These are phyloP conservation scores for Drosophila auraria DNA, from an alignment of 1,140 invertebrate species.

Conservation along the genomic window DNA sequence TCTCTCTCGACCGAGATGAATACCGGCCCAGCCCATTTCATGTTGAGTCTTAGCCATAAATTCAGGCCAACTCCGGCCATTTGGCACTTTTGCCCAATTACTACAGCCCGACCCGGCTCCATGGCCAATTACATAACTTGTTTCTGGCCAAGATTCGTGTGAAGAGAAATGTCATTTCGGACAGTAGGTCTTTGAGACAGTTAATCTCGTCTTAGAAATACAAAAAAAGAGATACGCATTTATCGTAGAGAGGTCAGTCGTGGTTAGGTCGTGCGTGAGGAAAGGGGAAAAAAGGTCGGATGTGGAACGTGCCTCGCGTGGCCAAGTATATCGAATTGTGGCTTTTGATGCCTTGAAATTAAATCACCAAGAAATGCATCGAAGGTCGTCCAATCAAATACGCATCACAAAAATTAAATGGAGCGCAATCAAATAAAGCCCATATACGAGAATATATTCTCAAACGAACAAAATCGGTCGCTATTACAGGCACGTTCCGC, in stretches of 20 bases:
- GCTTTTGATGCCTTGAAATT: constrained; percentile 21
- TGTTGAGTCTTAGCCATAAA: constrained; percentile 46
- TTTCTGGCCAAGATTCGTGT: constrained; percentile 53
- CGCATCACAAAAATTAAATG: constrained; percentile 52
- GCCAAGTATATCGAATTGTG: constrained; percentile 25
- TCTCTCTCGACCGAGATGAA: constrained; percentile 14
- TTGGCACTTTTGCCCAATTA: constrained; percentile 47
- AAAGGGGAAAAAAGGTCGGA: constrained; percentile 16
- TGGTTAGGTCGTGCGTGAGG: constrained; percentile 33
- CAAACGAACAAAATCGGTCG: constrained; percentile 22
- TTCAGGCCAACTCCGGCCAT: constrained; percentile 48
- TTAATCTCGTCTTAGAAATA: constrained; percentile 52
- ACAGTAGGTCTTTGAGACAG: constrained; percentile 24
- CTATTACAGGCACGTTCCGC: constrained; percentile 58
- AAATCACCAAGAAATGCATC: constrained; percentile 54
- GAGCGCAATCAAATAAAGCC: constrained; percentile 36
- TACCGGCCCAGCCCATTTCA: constrained; percentile 37
- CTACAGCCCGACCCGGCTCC: constrained; percentile 14
- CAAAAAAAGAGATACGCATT: constrained; percentile 12
- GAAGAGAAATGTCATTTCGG: constrained; percentile 58
- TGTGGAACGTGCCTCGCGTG: constrained; percentile 51
- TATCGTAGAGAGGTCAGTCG: constrained; percentile 37
- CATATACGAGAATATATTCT: neutral
- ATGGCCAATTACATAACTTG: constrained; percentile 64
- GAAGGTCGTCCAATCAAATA: constrained; percentile 42